Conservation (phyloP, 1,140 invertebrate genomes). For the Drepana arcuata region DNA sequence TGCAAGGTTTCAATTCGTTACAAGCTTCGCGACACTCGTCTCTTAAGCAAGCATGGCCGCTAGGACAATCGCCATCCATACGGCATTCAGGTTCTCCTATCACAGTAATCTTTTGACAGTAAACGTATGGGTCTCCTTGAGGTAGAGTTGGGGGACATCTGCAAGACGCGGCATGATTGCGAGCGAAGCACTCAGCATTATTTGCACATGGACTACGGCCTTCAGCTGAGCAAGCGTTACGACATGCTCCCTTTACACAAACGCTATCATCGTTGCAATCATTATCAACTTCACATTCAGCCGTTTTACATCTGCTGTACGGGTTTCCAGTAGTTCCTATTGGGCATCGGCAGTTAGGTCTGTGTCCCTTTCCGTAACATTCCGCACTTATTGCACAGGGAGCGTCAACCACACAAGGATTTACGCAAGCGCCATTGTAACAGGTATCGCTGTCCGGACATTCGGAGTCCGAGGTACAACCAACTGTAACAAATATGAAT, state of each 20-base stretch:
- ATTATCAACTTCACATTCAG: constrained; percentile 83
- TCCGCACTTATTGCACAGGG: constrained; percentile 87
- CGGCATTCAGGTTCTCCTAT: constrained; percentile 80
- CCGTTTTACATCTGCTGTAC: constrained; percentile 81
- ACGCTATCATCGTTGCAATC: constrained; percentile 82
- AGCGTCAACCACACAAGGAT: constrained; percentile 83
- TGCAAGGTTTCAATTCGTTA: constrained; percentile 80
- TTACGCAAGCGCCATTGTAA: constrained; percentile 85
- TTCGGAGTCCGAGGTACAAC: constrained; percentile 85
- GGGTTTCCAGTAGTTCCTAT: constrained; percentile 82
- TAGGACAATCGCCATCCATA: constrained; percentile 85
- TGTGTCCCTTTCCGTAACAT: constrained; percentile 84
- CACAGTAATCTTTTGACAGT: constrained; percentile 75
- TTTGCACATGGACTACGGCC: constrained; percentile 79
- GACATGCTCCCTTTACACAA: constrained; percentile 80
- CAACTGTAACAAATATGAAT: constrained; percentile 72
- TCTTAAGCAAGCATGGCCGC: constrained; percentile 84
- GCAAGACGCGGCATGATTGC: constrained; percentile 83
- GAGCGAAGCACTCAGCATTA: constrained; percentile 84
- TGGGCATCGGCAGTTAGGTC: constrained; percentile 82
- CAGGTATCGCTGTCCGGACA: constrained; percentile 85
- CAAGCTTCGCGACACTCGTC: constrained; percentile 87
- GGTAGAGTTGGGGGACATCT: constrained; percentile 83
- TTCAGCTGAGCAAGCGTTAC: constrained; percentile 80
- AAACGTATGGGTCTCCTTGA: constrained; percentile 83